Evolutionary conservation across 2,113 vertebrate species (phyloP), one percentile per base, ranked within the genome.

Genomic region (Phylloscopus trochilus): DNA sequence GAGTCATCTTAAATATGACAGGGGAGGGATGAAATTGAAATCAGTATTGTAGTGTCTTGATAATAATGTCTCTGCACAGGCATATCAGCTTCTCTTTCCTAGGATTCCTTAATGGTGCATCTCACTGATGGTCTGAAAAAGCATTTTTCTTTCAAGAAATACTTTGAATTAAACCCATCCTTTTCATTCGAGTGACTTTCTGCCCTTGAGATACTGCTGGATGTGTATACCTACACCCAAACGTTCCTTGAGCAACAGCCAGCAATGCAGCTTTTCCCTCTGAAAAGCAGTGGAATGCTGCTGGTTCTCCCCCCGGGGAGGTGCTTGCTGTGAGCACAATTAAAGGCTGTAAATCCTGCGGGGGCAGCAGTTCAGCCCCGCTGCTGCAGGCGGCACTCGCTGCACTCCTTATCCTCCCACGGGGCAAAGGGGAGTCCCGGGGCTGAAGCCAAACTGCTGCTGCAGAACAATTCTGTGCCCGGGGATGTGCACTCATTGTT

Each of bases 321-420:
- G 39, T 24, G 58, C 56, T 74, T 1, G 41, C 68, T 37, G 59
- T 1, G 37, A 49, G 51, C 51, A 4, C 27, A 14, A 21, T 60
- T 26, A 26, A 11, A 22, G 31, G 58, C 70, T 84, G 52, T 10
- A 5, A 44, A 35, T 78, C 31, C 52, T 39, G 41, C 53, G 10
- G 27, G 67, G 55, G n/a, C 10, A 33, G 90, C 3, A 88, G 53
- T 89, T 93, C n/a, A 4, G n/a, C 62, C 43, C 19, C 7, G 58
- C 46, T 60, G 84, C 95, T 96, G 83, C 63, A 82, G 94, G 78
- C 55, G 89, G 93, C 92, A 55, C 74, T 73, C 87, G 13, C 30
- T 78, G 87, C 92, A 9, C 75, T 69, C 89, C 3, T 43, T 11
- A 18, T 21, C 90, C 58, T 21, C 26, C 10, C 70, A 35, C 39